Conservation (phyloP, 1,140 invertebrate species). For the Apolygus lucorum region DNA sequence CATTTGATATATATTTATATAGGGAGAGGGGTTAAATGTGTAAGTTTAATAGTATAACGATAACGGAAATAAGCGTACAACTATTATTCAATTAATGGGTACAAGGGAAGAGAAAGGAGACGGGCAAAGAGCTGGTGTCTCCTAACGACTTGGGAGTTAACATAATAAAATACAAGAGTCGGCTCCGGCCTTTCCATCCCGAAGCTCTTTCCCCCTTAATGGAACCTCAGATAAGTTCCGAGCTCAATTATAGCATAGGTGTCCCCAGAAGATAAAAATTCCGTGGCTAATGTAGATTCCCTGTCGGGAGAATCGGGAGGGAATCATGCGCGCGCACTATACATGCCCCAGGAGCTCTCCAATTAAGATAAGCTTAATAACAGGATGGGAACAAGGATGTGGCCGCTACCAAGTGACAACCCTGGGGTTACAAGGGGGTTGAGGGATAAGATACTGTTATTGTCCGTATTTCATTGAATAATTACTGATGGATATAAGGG, state of each 20-base stretch:
- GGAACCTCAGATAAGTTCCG: background rate
- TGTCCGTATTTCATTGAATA: background rate
- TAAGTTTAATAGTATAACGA: too few species aligned
- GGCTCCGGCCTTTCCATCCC: slow-evolving; percentile 3
- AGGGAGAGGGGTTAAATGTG: too few species aligned
- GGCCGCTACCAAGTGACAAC: slow-evolving; percentile 2
- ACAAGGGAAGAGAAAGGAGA: background rate
- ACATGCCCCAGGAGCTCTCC: slow-evolving; percentile 12
- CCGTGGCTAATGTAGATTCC: slow-evolving; percentile 21
- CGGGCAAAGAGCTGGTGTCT: background rate
- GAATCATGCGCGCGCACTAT: background rate
- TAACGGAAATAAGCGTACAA: background rate
- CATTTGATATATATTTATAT: too few species aligned
- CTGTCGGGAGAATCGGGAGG: slow-evolving; percentile 7
- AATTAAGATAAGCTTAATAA: slow-evolving; percentile 21
- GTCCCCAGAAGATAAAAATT: slow-evolving; percentile 21
- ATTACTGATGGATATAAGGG: background rate
- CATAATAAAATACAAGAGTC: slow-evolving; percentile 20
- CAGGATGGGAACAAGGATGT: slow-evolving; percentile 9
- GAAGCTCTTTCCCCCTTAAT: slow-evolving; percentile 12
- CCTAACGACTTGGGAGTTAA: background rate
- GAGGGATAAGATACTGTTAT: background rate
- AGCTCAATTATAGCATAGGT: background rate
- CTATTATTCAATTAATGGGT: background rate
- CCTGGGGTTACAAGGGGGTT: background rate